These are phyloP conservation scores for Pantherophis guttatus DNA, from an alignment of 2,113 vertebrate species.

Conservation along the genomic window DNA sequence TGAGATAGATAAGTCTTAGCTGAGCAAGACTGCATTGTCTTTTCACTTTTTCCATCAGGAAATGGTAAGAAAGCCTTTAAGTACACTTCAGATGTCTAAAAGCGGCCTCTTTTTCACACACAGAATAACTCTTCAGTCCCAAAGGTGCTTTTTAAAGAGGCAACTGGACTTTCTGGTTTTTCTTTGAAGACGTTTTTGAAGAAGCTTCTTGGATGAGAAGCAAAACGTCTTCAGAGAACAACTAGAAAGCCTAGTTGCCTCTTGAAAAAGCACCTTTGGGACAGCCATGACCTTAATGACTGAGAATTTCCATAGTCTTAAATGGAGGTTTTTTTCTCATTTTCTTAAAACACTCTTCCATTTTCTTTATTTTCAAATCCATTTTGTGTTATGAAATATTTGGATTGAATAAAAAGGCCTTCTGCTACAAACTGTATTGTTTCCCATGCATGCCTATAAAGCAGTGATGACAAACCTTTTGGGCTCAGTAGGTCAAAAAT, in stretches of 20 bases:
- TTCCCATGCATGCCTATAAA: constrained; percentile 30
- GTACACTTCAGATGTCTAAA: not conserved
- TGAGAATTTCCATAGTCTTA: too few relatives aligned
- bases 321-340: not conserved
- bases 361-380: constrained; percentile 29
- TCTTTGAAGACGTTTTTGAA: too few relatives aligned
- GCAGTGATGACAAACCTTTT: not conserved
- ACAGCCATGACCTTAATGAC: too few relatives aligned
- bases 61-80: not conserved
- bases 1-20: not conserved
- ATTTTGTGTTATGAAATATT: constrained; percentile 21
- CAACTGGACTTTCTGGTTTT: too few relatives aligned
- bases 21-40: not conserved
- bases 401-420: not conserved
- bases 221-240: too few relatives aligned
- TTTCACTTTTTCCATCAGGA: not conserved
- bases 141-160: too few relatives aligned
- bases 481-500: not conserved
- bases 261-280: too few relatives aligned
- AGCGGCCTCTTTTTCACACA: not conserved
- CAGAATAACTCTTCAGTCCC: not conserved
- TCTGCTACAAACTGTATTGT: constrained; percentile 37
- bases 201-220: too few relatives aligned
- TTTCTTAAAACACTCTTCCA: not conserved
- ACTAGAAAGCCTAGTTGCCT: too few relatives aligned